Percentiles rank a stretch among this genome's conserved stretches.
Evolutionary conservation across 2,113 vertebrate genomes (phyloP).

Genomic region (Otis tarda): DNA sequence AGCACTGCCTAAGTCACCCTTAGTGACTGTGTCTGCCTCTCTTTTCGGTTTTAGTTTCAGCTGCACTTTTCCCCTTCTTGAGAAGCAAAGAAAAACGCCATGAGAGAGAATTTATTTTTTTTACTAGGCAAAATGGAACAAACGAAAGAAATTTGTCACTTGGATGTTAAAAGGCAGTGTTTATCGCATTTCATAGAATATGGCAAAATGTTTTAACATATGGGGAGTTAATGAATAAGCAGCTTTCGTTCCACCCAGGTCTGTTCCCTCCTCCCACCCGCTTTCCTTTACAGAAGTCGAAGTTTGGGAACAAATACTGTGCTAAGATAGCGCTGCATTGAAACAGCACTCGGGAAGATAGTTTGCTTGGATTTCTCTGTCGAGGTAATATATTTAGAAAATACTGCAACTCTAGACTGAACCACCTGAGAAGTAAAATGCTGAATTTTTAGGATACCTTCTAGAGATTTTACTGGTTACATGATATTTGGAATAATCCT

Average conservation of each 20-base stretch:
- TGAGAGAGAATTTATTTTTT: neutral
- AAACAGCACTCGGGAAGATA: neutral
- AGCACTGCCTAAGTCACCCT: neutral
- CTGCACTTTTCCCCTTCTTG: neutral
- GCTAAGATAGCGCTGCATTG: neutral
- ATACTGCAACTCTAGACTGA: neutral
- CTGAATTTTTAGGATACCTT: neutral
- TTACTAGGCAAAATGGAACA: neutral
- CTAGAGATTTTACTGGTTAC: neutral
- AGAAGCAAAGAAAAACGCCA: neutral
- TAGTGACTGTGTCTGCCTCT: neutral
- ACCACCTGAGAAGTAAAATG: neutral
- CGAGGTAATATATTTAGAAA: neutral
- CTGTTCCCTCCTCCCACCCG: conserved; percentile 46
- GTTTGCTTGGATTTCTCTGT: neutral
- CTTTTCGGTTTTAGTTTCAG: neutral
- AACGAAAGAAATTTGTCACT: neutral
- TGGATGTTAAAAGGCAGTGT: neutral
- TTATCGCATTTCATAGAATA: neutral
- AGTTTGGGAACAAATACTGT: conserved; percentile 14
- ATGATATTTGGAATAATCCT: neutral
- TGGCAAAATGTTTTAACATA: conserved; percentile 42
- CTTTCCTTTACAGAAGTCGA: neutral
- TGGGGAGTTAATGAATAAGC: conserved; percentile 53
- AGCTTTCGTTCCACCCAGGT: neutral